Conservation (phyloP, 2,797 vertebrate species). For the Centroberyx gerrardi region DNA sequence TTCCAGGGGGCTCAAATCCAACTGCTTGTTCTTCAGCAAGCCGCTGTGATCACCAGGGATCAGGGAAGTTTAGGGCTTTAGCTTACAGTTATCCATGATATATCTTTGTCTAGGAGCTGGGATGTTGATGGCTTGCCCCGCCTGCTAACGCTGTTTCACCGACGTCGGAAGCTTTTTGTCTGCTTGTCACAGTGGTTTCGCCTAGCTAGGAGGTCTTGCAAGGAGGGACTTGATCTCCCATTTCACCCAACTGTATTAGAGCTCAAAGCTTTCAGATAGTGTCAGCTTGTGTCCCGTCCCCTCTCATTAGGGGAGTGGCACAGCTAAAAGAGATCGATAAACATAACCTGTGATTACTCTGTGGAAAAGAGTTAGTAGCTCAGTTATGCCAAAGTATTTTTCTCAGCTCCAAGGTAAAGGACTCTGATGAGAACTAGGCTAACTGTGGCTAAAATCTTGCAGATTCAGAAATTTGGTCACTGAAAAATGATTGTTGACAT, state of each 20-base stretch:
- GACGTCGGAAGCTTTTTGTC: neutral
- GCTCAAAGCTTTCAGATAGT: neutral
- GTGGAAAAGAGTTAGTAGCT: neutral
- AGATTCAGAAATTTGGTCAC: neutral
- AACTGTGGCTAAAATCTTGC: neutral
- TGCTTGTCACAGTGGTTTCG: neutral
- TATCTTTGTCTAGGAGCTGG: conserved; percentile 24
- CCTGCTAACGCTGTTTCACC: neutral
- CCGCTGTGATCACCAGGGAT: conserved; percentile 50
- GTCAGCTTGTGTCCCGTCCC: neutral
- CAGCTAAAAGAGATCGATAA: neutral
- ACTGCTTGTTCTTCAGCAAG: conserved; percentile 35
- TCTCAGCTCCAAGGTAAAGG: neutral
- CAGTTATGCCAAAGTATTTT: conserved; percentile 2
- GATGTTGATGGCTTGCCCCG: neutral
- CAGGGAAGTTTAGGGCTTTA: conserved; percentile 45
- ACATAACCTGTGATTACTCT: neutral
- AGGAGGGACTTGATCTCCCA: neutral
- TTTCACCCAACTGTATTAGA: neutral
- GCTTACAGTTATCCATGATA: conserved; percentile 13
- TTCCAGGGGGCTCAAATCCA: conserved; percentile 51
- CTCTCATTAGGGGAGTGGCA: neutral
- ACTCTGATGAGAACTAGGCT: neutral
- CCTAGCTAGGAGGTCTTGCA: neutral
- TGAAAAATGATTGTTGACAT: conserved; percentile 3